Percentiles rank a stretch among this genome's conserved stretches.
Conservation (phyloP, 1,140 invertebrate genomes). For the Drosophila nikananu region DNA sequence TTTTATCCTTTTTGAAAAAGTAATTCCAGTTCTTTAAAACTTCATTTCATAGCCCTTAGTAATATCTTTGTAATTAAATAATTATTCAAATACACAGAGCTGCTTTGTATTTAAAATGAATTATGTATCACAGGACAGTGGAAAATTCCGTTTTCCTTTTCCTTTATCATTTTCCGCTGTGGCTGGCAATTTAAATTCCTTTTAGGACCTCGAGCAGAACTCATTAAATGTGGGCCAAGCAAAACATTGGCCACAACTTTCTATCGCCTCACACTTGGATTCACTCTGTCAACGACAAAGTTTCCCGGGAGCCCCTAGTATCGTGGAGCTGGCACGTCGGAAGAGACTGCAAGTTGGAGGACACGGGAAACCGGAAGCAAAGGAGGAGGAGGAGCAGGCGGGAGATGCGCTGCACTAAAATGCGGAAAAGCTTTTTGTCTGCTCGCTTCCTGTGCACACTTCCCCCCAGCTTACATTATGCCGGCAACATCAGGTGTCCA, state of each 20-base stretch:
- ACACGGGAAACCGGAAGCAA: not conserved
- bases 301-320: not conserved
- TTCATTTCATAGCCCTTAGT: too few relatives aligned
- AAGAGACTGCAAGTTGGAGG: not conserved
- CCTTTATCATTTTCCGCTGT: not conserved
- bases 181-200: slow-evolving; percentile 39
- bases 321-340: not conserved
- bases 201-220: slow-evolving; percentile 26
- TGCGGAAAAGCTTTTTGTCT: slow-evolving; percentile 76
- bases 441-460: slow-evolving; percentile 30
- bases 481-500: slow-evolving; percentile 11
- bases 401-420: slow-evolving; percentile 46
- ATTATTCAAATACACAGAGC: slow-evolving; percentile 4
- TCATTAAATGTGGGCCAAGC: slow-evolving; percentile 67
- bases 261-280: slow-evolving; percentile 43
- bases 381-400: not conserved
- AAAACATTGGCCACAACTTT: slow-evolving; percentile 41
- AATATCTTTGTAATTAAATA: not conserved
- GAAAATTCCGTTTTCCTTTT: slow-evolving; percentile 7
- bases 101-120: slow-evolving; percentile 13
- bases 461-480: slow-evolving; percentile 8
- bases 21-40: not conserved
- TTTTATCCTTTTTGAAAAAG: not conserved
- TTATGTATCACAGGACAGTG: slow-evolving; percentile 9
- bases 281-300: slow-evolving; percentile 41